Evolutionary conservation across 2,113 vertebrate species (phyloP).

Genomic region (Hippocampus abdominalis): DNA sequence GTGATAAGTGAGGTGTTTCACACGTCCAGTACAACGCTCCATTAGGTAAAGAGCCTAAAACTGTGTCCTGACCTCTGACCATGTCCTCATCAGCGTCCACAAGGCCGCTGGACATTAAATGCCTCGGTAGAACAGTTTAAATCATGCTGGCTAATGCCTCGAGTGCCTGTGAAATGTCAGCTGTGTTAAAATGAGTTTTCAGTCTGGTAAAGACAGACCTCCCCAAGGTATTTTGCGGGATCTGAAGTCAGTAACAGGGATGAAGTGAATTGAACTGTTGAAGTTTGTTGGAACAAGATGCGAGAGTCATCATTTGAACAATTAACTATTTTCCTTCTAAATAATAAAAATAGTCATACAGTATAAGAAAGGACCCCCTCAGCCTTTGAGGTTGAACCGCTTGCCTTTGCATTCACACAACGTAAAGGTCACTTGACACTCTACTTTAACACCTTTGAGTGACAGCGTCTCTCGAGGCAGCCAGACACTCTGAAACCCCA

Average conservation of each 20-base stretch:
- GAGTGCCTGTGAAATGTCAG: constrained; percentile 63
- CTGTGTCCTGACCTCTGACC: constrained; percentile 44
- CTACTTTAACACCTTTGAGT: constrained; percentile 57
- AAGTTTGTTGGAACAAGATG: neutral
- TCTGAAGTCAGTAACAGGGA: constrained; percentile 28
- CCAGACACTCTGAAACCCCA: constrained; percentile 26
- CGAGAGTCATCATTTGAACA: neutral
- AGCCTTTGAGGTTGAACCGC: constrained; percentile 26
- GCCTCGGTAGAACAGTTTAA: constrained; percentile 45
- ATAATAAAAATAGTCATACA: neutral
- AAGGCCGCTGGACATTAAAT: constrained; percentile 20
- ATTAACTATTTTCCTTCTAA: neutral
- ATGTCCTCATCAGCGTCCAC: constrained; percentile 22
- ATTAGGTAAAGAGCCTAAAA: constrained; percentile 49
- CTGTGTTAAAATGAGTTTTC: constrained; percentile 56
- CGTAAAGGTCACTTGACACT: constrained; percentile 61
- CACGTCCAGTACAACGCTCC: constrained; percentile 51
- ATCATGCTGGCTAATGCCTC: constrained; percentile 34
- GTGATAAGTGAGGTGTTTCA: constrained; percentile 61
- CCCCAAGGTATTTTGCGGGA: constrained; percentile 32
- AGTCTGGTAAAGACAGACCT: constrained; percentile 46
- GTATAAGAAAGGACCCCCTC: neutral
- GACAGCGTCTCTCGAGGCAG: constrained; percentile 54
- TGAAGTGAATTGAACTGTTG: neutral
- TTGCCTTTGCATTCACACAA: constrained; percentile 17